Evolutionary conservation across 2,888 invertebrate genomes (phyloP).

Genomic region (Torymus texanus): DNA sequence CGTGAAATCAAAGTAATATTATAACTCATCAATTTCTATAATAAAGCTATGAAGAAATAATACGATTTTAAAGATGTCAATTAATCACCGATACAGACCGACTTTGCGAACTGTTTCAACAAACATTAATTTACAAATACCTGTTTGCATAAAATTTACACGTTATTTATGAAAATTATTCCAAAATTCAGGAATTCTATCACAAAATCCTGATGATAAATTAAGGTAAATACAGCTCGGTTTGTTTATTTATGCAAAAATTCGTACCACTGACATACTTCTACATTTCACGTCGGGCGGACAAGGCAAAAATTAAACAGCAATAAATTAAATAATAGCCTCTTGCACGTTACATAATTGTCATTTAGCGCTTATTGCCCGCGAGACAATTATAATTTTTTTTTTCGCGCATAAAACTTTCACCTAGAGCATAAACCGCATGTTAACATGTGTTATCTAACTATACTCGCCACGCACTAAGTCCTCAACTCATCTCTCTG

Average conservation of each 20-base stretch:
- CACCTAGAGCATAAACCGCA: constrained; percentile 15
- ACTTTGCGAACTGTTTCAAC: too few species aligned
- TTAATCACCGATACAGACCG: too few species aligned
- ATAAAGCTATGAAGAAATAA: too few species aligned
- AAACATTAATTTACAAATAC: too few species aligned
- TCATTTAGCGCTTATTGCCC: background rate
- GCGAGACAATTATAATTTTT: constrained; percentile 21
- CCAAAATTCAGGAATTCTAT: background rate
- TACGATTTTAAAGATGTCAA: too few species aligned
- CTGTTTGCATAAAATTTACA: too few species aligned
- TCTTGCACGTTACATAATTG: constrained; percentile 16
- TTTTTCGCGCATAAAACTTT: constrained; percentile 38
- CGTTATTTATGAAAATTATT: background rate
- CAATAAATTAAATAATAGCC: constrained; percentile 7
- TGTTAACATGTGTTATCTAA: constrained; percentile 32
- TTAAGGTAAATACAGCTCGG: too few species aligned
- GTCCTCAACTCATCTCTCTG: background rate
- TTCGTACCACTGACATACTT: too few species aligned
- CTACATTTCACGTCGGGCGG: too few species aligned
- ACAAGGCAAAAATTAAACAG: too few species aligned
- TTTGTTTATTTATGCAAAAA: too few species aligned
- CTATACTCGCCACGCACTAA: background rate
- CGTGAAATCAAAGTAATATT: background rate
- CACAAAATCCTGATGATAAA: background rate
- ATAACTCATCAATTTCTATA: background rate